Conservation (phyloP, 2,113 vertebrate species). For the Amblyornis subalaris region DNA sequence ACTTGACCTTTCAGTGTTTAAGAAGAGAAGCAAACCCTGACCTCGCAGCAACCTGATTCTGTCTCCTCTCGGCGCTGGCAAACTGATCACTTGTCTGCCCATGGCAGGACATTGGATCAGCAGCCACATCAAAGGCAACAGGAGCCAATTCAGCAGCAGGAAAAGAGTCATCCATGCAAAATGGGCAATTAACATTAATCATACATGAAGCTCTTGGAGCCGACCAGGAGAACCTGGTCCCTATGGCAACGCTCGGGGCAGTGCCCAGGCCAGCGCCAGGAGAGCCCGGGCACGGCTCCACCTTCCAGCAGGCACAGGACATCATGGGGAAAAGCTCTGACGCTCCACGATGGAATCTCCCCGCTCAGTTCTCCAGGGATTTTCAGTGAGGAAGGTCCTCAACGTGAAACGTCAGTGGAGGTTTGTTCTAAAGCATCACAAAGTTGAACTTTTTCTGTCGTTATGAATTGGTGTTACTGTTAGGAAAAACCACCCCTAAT, state of each 20-base stretch:
- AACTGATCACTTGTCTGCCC: constrained; percentile 67
- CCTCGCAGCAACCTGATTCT: constrained; percentile 62
- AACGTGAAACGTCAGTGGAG: accelerated
- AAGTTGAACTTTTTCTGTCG: neutral
- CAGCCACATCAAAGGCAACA: constrained; percentile 71
- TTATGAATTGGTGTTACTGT: accelerated
- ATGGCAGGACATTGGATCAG: constrained; percentile 63
- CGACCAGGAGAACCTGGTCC: constrained; percentile 50
- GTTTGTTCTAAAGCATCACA: neutral
- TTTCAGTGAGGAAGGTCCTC: neutral
- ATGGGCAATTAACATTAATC: constrained; percentile 75
- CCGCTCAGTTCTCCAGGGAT: neutral
- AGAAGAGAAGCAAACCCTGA: constrained; percentile 66
- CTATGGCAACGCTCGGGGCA: constrained; percentile 24
- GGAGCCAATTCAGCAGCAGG: constrained; percentile 59
- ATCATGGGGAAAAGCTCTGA: neutral
- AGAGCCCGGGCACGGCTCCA: neutral
- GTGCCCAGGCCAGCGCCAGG: neutral
- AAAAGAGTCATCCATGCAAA: constrained; percentile 65
- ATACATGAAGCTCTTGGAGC: constrained; percentile 63
- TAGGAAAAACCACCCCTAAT: neutral
- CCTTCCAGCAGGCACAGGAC: neutral
- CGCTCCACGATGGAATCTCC: accelerated
- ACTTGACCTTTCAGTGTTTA: constrained; percentile 60
- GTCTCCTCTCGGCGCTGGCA: constrained; percentile 58